Base-by-base conservation (phyloP, 2,113 vertebrate genomes). In the Pelecanoides urinatrix region DNA sequence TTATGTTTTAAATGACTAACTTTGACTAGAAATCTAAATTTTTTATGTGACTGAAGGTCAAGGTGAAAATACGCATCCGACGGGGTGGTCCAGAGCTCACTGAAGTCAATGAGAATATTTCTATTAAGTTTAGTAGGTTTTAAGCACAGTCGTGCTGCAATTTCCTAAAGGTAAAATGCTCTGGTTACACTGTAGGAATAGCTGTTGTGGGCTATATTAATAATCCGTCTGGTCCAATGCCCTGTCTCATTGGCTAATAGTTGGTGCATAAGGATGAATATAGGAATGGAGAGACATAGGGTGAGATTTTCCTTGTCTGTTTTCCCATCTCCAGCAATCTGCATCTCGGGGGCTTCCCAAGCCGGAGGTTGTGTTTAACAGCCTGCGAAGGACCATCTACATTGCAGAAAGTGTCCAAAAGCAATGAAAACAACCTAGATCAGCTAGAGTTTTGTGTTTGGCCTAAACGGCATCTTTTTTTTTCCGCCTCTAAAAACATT, bases 101-200 rank as follows among this genome's bases (percentile, higher is more conserved):
- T 7, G 63, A 44, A 81, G 79, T 44, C 59, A 29, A 52, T 67
- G 65, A 75, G 68, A 87, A 45, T 50, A 84, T 92, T 90, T 92
- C 92, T 72, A 79, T 92, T 91, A 91, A 87, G n/a, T 94, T 56
- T 20, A 91, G 88, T 21, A 21, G 77, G 62, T 76, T 79, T 96
- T 91, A 90, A 92, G 72, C 45, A 85, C 2, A 6, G 49, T 45
- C 26, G 0, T 1, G 8, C 53, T 70, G 88, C 82, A 70, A 29
- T 94, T 96, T 94, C 66, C 77, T 86, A 87, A 81, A 92, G 91
- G 70, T 81, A 21, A 94, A 89, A 95, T 12, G 45, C 68, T 68
- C 68, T 56, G 52, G 32, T 40, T 84, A 15, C 20, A 1, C 58
- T 20, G 6, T 6, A 90, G 49, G 75, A 81, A 83, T 65, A 75